A percentile compares a stretch with the other conserved stretches of the same genome.
Conservation (phyloP, 2,888 invertebrate species). For the Ferdinandea cuprea region DNA sequence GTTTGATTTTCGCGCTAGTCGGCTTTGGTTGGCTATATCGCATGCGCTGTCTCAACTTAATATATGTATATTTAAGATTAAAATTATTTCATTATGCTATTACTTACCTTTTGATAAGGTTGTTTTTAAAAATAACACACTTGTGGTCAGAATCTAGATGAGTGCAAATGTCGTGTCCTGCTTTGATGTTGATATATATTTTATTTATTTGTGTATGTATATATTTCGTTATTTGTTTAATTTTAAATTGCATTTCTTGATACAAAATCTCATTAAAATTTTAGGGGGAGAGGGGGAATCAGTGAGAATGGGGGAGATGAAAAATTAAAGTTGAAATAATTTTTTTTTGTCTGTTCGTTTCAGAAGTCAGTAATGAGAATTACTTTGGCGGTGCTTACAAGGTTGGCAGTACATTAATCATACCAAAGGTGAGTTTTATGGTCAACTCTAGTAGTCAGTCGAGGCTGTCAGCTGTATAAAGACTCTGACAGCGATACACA, state of each 20-base stretch:
- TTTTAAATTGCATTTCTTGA: constrained; percentile 36
- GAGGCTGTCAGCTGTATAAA: constrained; percentile 50
- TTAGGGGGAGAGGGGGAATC: not conserved
- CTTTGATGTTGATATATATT: constrained; percentile 2
- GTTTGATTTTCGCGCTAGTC: constrained; percentile 36
- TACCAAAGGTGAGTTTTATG: constrained; percentile 77
- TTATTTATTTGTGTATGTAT: constrained; percentile 2
- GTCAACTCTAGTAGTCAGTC: constrained; percentile 51
- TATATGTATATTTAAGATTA: constrained; percentile 12
- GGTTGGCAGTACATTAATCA: constrained; percentile 78
- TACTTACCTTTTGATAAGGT: constrained; percentile 42
- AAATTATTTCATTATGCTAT: constrained; percentile 4
- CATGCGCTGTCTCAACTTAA: constrained; percentile 30
- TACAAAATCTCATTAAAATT: constrained; percentile 45
- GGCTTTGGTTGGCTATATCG: constrained; percentile 8
- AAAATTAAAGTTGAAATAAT: constrained; percentile 20
- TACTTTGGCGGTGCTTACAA: constrained; percentile 78
- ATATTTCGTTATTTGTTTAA: not conserved
- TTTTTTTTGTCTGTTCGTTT: constrained; percentile 65
- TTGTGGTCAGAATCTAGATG: constrained; percentile 38
- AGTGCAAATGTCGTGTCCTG: constrained; percentile 32
- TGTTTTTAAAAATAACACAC: constrained; percentile 31
- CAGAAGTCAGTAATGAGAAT: constrained; percentile 78
- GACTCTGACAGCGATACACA: constrained; percentile 5
- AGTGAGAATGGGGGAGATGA: not conserved